These are phyloP conservation scores for Chrysemys picta DNA, from an alignment of 2,113 vertebrate species.

Conservation along the genomic window DNA sequence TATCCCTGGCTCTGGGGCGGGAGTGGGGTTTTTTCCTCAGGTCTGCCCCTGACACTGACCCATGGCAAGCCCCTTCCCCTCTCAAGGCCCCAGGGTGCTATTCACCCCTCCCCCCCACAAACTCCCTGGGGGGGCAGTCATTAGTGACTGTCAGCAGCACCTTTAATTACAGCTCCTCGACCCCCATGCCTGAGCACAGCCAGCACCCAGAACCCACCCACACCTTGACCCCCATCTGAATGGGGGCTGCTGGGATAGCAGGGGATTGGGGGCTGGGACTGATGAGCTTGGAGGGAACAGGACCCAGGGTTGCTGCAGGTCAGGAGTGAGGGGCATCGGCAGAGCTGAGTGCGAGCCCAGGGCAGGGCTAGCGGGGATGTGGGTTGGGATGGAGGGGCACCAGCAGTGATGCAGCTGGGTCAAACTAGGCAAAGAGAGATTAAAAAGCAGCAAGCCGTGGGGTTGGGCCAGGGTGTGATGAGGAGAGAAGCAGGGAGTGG, in stretches of 20 bases:
- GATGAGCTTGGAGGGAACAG: background rate
- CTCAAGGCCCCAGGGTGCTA: background rate
- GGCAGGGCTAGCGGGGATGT: background rate
- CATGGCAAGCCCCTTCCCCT: background rate
- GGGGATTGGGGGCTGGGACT: background rate
- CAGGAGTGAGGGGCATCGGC: background rate
- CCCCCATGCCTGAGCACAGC: background rate
- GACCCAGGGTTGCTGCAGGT: background rate
- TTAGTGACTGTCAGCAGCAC: background rate
- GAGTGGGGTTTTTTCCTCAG: background rate
- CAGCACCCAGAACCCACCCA: background rate
- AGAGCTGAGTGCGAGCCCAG: background rate
- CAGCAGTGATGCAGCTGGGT: background rate
- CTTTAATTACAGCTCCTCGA: background rate
- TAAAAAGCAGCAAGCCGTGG: background rate
- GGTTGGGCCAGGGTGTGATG: constrained; percentile 46
- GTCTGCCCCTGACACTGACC: background rate
- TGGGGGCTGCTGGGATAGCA: background rate
- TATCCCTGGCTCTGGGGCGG: too few species aligned
- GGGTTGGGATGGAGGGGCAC: background rate
- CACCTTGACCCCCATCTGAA: constrained; percentile 55
- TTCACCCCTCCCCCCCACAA: background rate
- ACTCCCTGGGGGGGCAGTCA: fast-evolving
- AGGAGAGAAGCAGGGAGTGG: background rate
- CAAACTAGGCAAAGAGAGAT: constrained; percentile 26